phyloP scores from a whole-genome alignment of 2,113 vertebrate genomes.

The Sarotherodon lohbergeri region DNA sequence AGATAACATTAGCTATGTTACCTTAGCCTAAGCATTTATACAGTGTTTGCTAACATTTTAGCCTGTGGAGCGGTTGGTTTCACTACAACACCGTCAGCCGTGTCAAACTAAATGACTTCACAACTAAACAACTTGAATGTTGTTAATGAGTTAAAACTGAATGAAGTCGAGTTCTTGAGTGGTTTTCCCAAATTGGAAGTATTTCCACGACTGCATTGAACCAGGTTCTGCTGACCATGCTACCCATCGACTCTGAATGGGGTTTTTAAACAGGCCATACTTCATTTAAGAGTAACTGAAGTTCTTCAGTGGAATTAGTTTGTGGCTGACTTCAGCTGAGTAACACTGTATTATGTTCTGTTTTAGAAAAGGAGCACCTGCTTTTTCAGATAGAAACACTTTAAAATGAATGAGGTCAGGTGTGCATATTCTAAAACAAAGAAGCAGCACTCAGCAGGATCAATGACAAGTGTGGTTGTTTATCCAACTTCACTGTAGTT shows the following conservation, averaged over 20 bases:
- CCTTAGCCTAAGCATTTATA: not conserved
- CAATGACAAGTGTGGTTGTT: not conserved
- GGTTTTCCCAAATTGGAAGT: no score
- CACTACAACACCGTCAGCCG: not conserved
- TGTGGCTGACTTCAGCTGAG: not conserved
- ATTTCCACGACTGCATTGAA: not conserved
- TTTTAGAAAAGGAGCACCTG: not conserved
- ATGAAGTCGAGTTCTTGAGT: not conserved
- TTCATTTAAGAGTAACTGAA: not conserved
- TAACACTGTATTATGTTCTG: not conserved
- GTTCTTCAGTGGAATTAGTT: not conserved
- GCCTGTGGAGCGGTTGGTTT: not conserved
- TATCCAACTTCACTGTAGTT: not conserved
- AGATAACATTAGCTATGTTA: not conserved
- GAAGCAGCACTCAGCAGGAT: not conserved
- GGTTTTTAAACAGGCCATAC: not conserved
- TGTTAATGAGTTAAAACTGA: not conserved
- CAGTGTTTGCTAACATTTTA: not conserved
- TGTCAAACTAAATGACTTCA: not conserved
- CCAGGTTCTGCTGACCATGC: accelerated
- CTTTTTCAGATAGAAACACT: not conserved
- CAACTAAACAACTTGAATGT: not conserved
- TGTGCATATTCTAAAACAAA: not conserved
- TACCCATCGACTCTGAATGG: not conserved
- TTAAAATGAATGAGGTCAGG: not conserved